Conservation (phyloP, 2,888 invertebrate species). For the Chalcosyrphus nemorum region DNA sequence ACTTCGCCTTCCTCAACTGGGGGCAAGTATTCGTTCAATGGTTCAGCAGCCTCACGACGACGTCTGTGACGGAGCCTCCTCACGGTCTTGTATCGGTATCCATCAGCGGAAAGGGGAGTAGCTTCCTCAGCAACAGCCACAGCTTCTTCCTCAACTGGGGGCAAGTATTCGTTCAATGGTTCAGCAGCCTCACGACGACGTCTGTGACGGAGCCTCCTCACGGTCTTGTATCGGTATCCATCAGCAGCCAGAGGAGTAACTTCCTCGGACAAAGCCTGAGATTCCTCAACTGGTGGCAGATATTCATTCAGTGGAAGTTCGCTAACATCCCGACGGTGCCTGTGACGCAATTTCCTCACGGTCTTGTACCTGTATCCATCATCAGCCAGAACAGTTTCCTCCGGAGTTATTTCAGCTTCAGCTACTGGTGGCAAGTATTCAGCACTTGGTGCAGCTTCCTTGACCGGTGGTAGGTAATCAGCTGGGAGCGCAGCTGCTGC, state of each 20-base stretch:
- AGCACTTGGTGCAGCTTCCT: slow-evolving; percentile 52
- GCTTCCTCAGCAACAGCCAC: slow-evolving; percentile 18
- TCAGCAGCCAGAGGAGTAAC: slow-evolving; percentile 39
- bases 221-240: slow-evolving; percentile 75
- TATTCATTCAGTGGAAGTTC: slow-evolving; percentile 73
- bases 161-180: slow-evolving; percentile 73
- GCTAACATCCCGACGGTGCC: slow-evolving; percentile 75
- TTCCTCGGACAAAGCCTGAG: slow-evolving; percentile 34
- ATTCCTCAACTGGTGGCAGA: slow-evolving; percentile 71
- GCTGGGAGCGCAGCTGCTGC: slow-evolving; percentile 70
- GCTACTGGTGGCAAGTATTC: slow-evolving; percentile 64
- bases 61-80: slow-evolving; percentile 71
- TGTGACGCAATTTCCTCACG: slow-evolving; percentile 68
- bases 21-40: slow-evolving; percentile 73
- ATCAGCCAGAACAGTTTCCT: slow-evolving; percentile 72
- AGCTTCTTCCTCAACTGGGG: slow-evolving; percentile 67
- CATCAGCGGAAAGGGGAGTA: slow-evolving; percentile 59
- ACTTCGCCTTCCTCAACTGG: slow-evolving; percentile 40
- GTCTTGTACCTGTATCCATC: slow-evolving; percentile 76
- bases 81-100: slow-evolving; percentile 74
- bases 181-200: slow-evolving; percentile 77
- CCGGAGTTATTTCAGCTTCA: background rate
- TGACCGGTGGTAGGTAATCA: slow-evolving; percentile 71
- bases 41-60: slow-evolving; percentile 74
- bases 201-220: slow-evolving; percentile 68